Evolutionary conservation across 2,888 invertebrate genomes (phyloP), one percentile per base, ranked within the genome.

Genomic region (Calliopum simillimum): DNA sequence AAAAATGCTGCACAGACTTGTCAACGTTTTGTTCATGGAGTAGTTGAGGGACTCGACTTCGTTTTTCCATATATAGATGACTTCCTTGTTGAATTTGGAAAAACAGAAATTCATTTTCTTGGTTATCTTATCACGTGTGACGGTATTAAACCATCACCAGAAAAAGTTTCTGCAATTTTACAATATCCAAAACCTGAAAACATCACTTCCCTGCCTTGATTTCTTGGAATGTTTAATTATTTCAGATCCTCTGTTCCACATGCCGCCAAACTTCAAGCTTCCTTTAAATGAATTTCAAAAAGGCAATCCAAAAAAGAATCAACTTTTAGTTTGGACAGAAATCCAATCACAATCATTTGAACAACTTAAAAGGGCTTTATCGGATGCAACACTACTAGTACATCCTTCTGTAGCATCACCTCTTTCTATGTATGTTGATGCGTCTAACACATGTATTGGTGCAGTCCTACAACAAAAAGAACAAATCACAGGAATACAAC

Each of bases 61-160:
- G 66, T 68, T 14, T 73, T 73, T 51, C 66, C 68, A 12, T 68
- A 73, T 43, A 46, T 73, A 11, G 68, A 66, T 33, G 66, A 72
- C 13, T 55, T 55, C 8, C 16, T 69, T 4, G 33, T 71, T 3
- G 56, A 70, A 23, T 49, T 70, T 41, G 61, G 71, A 1, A 53
- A 19, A 13, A 3, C 55, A 3, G 51, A 72, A 61, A 47, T 72
- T 1, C 53, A 70, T 13, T 72, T 72, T 51, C 5, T 72, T 6
- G 33, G 33, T 21, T 23, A 12, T 21, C 25, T 41, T 56, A 23
- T 33, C 13, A 56, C 56, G 14, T 56, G 56, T 12, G 14, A 56
- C 25, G 25, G 25, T 25, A 25, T 25, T 25, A 25, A 25, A 25
- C 25, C 25, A 25, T 25, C 25, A 25, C 25, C 25, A 25, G 25